These are phyloP conservation scores for Oreochromis tanganicae DNA, from an alignment of 2,113 vertebrate species.

Conservation along the genomic window DNA sequence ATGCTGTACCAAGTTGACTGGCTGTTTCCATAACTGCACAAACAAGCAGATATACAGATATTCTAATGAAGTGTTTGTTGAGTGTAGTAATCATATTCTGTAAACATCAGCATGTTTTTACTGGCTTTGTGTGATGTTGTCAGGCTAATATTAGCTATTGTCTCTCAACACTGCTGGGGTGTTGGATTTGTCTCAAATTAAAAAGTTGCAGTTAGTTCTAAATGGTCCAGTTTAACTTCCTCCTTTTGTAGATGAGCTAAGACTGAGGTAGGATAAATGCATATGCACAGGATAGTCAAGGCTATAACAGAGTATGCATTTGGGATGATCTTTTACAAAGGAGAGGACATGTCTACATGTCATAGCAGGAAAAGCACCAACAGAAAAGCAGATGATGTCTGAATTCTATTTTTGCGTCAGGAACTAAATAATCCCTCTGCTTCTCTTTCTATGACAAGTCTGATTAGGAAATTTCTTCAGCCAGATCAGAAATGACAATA, in stretches of 20 bases:
- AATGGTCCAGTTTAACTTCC: not conserved
- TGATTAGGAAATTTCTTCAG: not conserved
- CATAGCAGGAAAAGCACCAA: not conserved
- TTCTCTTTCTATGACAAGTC: not conserved
- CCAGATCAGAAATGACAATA: not conserved
- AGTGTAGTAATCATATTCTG: not conserved
- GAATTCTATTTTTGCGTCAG: not conserved
- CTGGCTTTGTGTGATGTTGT: not conserved
- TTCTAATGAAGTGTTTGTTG: not conserved
- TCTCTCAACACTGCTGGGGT: not conserved
- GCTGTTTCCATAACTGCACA: not conserved
- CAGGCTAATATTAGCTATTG: not conserved
- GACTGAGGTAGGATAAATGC: not conserved
- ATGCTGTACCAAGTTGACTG: not conserved
- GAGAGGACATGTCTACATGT: not conserved
- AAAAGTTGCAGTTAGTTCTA: not conserved
- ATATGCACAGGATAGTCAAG: not conserved
- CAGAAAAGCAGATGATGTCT: not conserved
- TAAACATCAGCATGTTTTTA: not conserved
- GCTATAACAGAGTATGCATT: not conserved
- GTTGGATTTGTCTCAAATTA: not conserved
- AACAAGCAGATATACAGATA: not conserved
- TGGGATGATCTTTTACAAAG: not conserved
- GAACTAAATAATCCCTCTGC: not conserved
- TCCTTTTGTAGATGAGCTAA: not conserved